Base-by-base conservation (phyloP, 2,888 invertebrate genomes). In the Strigamia crassipes region DNA sequence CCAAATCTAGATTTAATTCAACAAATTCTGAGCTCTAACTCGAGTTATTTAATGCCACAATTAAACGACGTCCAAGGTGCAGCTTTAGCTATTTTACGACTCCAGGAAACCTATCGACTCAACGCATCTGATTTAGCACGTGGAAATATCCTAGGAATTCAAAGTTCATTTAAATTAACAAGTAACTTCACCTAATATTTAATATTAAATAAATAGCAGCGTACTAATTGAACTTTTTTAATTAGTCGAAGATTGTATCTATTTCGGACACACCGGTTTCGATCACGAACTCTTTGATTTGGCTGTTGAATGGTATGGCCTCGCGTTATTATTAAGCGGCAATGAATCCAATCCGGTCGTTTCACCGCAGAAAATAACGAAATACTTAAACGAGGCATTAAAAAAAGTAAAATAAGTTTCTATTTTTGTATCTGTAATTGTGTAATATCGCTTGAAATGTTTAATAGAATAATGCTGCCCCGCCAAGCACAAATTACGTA, bases 251-350 rank as follows among this genome's bases (percentile, higher is more conserved):
- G 88, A 88, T 83, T 87, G 88, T 82, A 84, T 87, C 82, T 86
- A 85, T 84, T 85, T 88, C 81, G 88, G 87, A 9, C 85, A 86
- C 78, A 87, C 87, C 82, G 85, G 87, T n/a, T n/a, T n/a, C 83
- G 85, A 86, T 82, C 84, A 86, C 10, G 86, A 86, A 41, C 85
- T 86, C 80, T 85, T 86, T 82, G 86, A 86, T 0, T 85, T 87
- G 56, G 86, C 88, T 12, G 84, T 88, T 15, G 86, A 87, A 82
- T 88, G 88, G 88, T 85, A 88, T 80, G 86, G 87, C 78, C 85
- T 86, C 77, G 86, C 88, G 1, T 85, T 86, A 78, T 81, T 81
- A 18, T 83, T 86, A 2, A 42, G 15, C 12, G 12, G 12, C 4
- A 10, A 15, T 2, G 42, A 42, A 3, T 6, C 15, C 4, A 34